These are phyloP conservation scores for Callyntrura guangdongensis DNA, from an alignment of 2,888 invertebrate genomes.

Conservation along the genomic window DNA sequence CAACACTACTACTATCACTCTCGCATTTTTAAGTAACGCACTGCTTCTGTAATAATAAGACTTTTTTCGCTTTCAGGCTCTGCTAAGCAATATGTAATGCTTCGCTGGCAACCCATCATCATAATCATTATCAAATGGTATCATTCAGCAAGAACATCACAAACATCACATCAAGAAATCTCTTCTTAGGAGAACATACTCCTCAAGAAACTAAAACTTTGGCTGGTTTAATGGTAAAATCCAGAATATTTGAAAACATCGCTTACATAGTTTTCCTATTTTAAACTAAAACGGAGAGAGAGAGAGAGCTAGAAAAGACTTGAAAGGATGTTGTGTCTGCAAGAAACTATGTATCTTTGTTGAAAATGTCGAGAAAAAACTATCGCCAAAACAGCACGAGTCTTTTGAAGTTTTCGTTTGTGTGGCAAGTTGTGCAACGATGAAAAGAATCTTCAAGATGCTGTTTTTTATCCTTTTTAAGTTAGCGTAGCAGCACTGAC, in stretches of 20 bases:
- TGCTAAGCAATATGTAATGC: conserved; percentile 34
- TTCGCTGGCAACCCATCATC: conserved; percentile 41
- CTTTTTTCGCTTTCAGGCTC: conserved; percentile 19
- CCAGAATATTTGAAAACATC: conserved; percentile 5
- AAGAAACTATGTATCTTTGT: background rate
- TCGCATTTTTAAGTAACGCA: too few species aligned
- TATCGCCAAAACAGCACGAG: background rate
- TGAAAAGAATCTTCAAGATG: background rate
- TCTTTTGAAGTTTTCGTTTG: background rate
- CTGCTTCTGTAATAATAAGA: background rate
- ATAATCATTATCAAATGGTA: conserved; percentile 47
- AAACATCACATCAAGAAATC: background rate
- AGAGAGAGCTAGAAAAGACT: too few species aligned
- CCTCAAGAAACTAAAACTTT: too few species aligned
- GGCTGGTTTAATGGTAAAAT: conserved; percentile 6
- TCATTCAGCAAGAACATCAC: conserved; percentile 49
- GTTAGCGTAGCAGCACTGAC: too few species aligned
- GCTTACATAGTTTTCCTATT: background rate
- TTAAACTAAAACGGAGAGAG: background rate
- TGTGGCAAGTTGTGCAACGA: background rate
- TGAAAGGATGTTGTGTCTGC: background rate
- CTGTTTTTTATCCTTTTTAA: conserved; percentile 5
- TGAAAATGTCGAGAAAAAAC: background rate
- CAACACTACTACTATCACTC: too few species aligned
- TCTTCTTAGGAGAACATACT: background rate